Evolutionary conservation across 2,888 invertebrate genomes (phyloP).

Genomic region (Lasioglossum oenotherae): DNA sequence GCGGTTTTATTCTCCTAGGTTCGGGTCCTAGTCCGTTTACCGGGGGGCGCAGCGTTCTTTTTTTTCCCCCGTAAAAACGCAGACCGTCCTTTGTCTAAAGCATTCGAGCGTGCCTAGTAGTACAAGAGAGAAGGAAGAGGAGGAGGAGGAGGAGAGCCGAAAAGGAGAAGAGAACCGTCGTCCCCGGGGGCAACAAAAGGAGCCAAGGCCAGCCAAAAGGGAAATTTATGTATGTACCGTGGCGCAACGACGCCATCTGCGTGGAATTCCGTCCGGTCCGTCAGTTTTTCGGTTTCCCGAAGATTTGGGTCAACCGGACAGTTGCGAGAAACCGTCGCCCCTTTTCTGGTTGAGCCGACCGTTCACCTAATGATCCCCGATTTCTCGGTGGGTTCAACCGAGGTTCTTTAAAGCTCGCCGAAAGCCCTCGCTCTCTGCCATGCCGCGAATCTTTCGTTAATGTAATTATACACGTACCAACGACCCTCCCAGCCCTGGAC

Average conservation of each 20-base stretch:
- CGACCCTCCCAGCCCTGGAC: not conserved
- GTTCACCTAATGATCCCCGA: constrained; percentile 77
- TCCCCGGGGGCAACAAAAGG: constrained; percentile 61
- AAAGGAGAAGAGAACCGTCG: not conserved
- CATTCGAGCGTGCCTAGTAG: constrained; percentile 51
- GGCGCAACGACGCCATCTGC: constrained; percentile 77
- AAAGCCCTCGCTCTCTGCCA: constrained; percentile 25
- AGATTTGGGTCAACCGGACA: constrained; percentile 77
- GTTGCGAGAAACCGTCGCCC: constrained; percentile 68
- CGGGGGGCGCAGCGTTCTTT: constrained; percentile 21
- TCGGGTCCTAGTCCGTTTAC: constrained; percentile 44
- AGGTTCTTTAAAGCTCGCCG: constrained; percentile 47
- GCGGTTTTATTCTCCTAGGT: constrained; percentile 37
- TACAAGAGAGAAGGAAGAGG: constrained; percentile 16
- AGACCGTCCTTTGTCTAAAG: constrained; percentile 61
- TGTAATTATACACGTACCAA: constrained; percentile 14
- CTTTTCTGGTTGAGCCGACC: constrained; percentile 65
- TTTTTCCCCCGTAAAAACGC: constrained; percentile 30
- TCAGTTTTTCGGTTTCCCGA: constrained; percentile 71
- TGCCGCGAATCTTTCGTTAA: constrained; percentile 34
- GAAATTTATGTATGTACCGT: constrained; percentile 76
- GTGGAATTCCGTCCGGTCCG: constrained; percentile 72
- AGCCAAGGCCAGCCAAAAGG: constrained; percentile 67
- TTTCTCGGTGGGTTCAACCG: constrained; percentile 76
- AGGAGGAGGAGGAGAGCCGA: not conserved